Evolutionary conservation across 2,888 invertebrate species (phyloP).

Genomic region (Argyresthia albistria): DNA sequence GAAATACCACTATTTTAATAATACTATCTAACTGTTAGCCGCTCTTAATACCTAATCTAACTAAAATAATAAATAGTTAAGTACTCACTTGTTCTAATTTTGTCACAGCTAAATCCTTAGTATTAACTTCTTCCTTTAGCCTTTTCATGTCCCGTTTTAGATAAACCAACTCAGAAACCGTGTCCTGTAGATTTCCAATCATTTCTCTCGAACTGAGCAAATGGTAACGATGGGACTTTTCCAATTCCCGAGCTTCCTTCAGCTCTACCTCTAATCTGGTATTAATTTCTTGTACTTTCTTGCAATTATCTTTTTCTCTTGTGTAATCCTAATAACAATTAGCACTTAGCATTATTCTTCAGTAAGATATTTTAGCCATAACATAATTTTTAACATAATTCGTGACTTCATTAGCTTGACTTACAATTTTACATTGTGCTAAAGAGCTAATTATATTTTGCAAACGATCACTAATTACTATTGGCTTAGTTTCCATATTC

Average conservation of each 20-base stretch:
- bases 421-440: slow-evolving; percentile 51
- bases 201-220: slow-evolving; percentile 53
- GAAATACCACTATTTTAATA: no score
- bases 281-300: slow-evolving; percentile 39
- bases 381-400: background rate
- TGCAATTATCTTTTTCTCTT: slow-evolving; percentile 44
- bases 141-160: slow-evolving; percentile 52
- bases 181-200: slow-evolving; percentile 57
- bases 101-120: slow-evolving; percentile 30
- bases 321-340: slow-evolving; percentile 28
- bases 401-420: slow-evolving; percentile 5
- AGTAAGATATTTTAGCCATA: background rate
- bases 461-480: slow-evolving; percentile 27
- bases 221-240: slow-evolving; percentile 57
- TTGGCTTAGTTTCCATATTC: slow-evolving; percentile 8
- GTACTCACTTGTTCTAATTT: slow-evolving; percentile 40
- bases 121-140: slow-evolving; percentile 39
- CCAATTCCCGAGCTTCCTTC: slow-evolving; percentile 45
- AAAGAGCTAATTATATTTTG: slow-evolving; percentile 40
- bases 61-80: no score
- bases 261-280: slow-evolving; percentile 44
- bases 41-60: no score
- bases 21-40: no score
- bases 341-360: background rate
- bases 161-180: slow-evolving; percentile 53